phyloP scores from a whole-genome alignment of 2,113 vertebrate species.

The Porphyrio hochstetteri region DNA sequence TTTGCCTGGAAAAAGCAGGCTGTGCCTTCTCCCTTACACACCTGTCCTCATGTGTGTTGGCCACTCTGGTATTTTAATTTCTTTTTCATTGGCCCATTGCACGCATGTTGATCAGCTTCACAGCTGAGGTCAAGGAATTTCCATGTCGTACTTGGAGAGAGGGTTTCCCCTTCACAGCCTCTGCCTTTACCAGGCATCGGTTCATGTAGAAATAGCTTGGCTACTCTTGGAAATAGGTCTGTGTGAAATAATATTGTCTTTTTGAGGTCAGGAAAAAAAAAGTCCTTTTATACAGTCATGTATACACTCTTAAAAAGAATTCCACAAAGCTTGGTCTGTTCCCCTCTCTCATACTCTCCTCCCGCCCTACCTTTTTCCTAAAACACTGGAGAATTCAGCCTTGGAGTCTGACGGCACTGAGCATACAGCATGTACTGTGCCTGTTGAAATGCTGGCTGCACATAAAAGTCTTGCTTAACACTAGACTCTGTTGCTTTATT shows the following conservation, averaged over 20 bases:
- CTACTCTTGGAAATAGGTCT: slow-evolving; percentile 50
- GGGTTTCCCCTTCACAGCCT: slow-evolving; percentile 58
- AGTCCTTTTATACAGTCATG: slow-evolving; percentile 50
- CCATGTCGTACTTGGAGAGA: slow-evolving; percentile 55
- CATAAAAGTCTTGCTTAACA: slow-evolving; percentile 37
- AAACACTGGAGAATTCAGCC: slow-evolving; percentile 62
- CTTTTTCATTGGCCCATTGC: slow-evolving; percentile 32
- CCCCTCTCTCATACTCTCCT: neutral
- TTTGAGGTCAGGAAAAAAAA: slow-evolving; percentile 55
- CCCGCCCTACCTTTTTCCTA: slow-evolving; percentile 47
- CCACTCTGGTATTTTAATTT: slow-evolving; percentile 33
- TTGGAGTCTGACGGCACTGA: neutral
- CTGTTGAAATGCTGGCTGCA: slow-evolving; percentile 37
- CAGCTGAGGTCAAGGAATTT: slow-evolving; percentile 68
- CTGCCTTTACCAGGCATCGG: slow-evolving; percentile 16
- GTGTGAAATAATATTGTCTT: slow-evolving; percentile 69
- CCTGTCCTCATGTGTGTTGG: slow-evolving; percentile 32
- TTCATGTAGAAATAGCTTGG: slow-evolving; percentile 50
- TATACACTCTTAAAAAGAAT: slow-evolving; percentile 55
- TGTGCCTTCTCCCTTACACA: slow-evolving; percentile 14
- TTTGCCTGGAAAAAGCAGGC: slow-evolving; percentile 39
- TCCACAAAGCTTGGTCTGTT: slow-evolving; percentile 65
- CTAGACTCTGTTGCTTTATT: slow-evolving; percentile 24
- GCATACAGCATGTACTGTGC: slow-evolving; percentile 63
- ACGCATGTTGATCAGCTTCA: neutral